phyloP scores from a whole-genome alignment of 2,113 vertebrate genomes.

The Sebastes fasciatus region DNA sequence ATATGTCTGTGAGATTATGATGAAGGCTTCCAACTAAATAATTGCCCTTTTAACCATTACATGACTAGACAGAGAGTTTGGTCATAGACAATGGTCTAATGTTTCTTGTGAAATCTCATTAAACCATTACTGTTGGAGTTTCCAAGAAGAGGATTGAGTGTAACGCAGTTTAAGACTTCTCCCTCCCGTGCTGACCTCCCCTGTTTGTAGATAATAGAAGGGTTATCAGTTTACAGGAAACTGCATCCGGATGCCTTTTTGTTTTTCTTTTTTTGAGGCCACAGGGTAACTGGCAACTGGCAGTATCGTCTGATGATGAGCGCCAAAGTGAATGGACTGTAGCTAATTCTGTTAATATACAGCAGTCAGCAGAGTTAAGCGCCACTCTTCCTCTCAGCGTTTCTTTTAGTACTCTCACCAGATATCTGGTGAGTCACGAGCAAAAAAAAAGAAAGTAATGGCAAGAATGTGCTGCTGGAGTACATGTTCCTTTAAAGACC shows the following conservation, averaged over 20 bases:
- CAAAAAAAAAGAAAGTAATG: conserved; percentile 4
- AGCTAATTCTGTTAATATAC: conserved; percentile 6
- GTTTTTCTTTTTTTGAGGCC: conserved; percentile 34
- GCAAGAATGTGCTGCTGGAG: background rate
- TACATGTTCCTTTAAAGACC: background rate
- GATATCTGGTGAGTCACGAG: background rate
- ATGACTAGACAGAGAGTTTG: background rate
- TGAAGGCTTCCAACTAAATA: background rate
- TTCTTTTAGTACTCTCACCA: background rate
- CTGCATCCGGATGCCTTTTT: conserved; percentile 3
- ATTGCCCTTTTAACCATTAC: background rate
- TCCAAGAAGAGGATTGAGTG: conserved; percentile 45
- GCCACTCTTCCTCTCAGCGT: background rate
- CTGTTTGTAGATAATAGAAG: conserved; percentile 56
- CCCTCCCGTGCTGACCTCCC: conserved; percentile 41
- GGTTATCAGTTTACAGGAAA: conserved; percentile 72
- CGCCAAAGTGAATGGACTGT: background rate
- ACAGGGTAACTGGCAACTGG: background rate
- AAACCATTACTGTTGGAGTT: conserved; percentile 25
- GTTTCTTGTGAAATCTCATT: background rate
- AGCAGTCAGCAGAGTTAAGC: background rate
- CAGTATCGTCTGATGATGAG: background rate
- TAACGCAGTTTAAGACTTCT: background rate
- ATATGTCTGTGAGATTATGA: background rate
- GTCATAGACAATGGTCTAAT: background rate